Conservation (phyloP, 2,797 vertebrate species). For the Eulemur rubriventer region DNA sequence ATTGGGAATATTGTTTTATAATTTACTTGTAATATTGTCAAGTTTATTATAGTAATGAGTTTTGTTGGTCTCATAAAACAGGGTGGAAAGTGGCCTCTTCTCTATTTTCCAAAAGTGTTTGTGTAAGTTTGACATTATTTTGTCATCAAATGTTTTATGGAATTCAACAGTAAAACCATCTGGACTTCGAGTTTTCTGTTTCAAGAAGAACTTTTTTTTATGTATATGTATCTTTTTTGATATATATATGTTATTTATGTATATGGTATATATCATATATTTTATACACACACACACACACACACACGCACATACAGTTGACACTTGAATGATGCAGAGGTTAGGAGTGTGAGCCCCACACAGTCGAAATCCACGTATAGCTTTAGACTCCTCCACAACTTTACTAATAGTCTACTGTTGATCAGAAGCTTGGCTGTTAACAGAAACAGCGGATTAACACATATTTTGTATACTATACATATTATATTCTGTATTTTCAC, state of each 20-base stretch:
- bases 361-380: background rate
- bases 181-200: background rate
- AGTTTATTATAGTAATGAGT: background rate
- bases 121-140: background rate
- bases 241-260: background rate
- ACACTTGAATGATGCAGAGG: background rate
- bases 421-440: no score
- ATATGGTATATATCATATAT: background rate
- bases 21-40: background rate
- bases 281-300: background rate
- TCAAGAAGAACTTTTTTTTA: background rate
- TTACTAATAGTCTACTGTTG: background rate
- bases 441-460: background rate
- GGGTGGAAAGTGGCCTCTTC: background rate
- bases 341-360: background rate
- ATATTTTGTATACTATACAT: background rate
- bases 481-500: background rate
- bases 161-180: background rate
- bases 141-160: background rate
- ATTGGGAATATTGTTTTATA: background rate
- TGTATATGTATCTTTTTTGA: background rate
- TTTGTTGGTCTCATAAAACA: background rate
- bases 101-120: background rate
- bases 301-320: background rate
- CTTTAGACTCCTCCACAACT: background rate